Percentiles rank a stretch among this genome's conserved stretches.
Evolutionary conservation across 2,888 invertebrate genomes (phyloP).

Genomic region (Mechanitis messenoides): DNA sequence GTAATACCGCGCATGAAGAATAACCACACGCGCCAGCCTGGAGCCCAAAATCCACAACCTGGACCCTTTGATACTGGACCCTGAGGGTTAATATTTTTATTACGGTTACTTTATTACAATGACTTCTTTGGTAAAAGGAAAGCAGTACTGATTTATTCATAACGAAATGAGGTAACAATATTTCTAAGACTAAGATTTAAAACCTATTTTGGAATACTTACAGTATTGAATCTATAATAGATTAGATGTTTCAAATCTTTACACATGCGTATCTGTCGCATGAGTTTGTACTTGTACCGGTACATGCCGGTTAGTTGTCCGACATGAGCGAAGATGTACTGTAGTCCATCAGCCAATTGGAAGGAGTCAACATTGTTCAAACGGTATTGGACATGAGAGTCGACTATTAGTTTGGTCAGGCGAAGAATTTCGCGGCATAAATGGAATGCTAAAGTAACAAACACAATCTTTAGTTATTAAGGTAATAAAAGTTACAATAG

Average conservation of each 20-base stretch:
- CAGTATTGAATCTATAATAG: slow-evolving; percentile 99
- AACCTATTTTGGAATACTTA: slow-evolving; percentile 62
- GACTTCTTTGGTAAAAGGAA: background rate
- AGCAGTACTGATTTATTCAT: background rate
- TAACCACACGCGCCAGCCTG: slow-evolving; percentile 99
- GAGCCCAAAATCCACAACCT: slow-evolving; percentile 99
- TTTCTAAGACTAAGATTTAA: slow-evolving; percentile 1
- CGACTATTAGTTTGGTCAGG: slow-evolving; percentile 98
- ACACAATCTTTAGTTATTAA: background rate
- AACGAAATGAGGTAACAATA: too few relatives aligned
- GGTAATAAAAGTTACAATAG: background rate
- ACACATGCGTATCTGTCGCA: slow-evolving; percentile 99
- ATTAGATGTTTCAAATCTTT: slow-evolving; percentile 99
- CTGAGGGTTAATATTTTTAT: slow-evolving; percentile 52
- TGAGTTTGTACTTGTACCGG: slow-evolving; percentile 98
- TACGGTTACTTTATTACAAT: too few relatives aligned
- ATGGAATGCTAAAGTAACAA: slow-evolving; percentile 89
- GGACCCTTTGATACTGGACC: slow-evolving; percentile 99
- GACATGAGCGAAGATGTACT: slow-evolving; percentile 99
- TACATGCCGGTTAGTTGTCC: slow-evolving; percentile 99
- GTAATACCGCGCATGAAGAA: slow-evolving; percentile 99
- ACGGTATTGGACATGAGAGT: slow-evolving; percentile 99
- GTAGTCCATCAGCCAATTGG: slow-evolving; percentile 97
- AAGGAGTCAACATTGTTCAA: slow-evolving; percentile 99
- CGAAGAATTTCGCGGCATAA: slow-evolving; percentile 98